Base-by-base conservation (phyloP, 2,113 vertebrate species). In the Oxygymnocypris stewartii region DNA sequence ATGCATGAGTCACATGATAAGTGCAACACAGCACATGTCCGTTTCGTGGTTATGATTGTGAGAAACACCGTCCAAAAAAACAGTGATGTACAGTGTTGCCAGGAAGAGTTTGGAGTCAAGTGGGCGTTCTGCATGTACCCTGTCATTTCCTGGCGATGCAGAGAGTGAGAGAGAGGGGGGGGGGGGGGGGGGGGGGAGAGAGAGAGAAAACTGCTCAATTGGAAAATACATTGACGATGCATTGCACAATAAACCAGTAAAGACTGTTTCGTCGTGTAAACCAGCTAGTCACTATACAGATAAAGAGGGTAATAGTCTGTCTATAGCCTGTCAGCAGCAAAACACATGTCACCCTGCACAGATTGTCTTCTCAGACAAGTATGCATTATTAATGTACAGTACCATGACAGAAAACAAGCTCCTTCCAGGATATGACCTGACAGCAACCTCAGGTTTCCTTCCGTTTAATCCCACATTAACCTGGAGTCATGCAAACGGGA, bases 311-410 rank as follows among this genome's bases (percentile, higher is more conserved):
- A 79, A 79, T 57, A 57, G 76, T 11, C 23, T 75, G 42, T 47
- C 42, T 79, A 57, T 20, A 54, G 49, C 6, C 35, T 79, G 44
- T 35, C 44, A 57, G 28, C 25, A 54, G 49, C 76, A 79, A 25
- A 57, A 59, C 4, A 23, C 54, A 57, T 40, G 78, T 57, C 35
- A 63, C 35, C 40, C 20, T 59, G 67, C 18, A 84, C 69, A 84
- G 47, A 44, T 14, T 78, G 74, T 61, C 31, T 5, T 37, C 78
- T 59, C 23, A 78, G 74, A 47, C n/a, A 78, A 49, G 6, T 13
- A 23, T 78, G 57, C 57, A 78, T 80, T 80, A 80, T 80, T 79
- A 11, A 77, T 78, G 74, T 63, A 63, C 74, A 63, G 42, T 47
- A 35, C 40, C 28, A 28, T 44, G 59, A 65, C 59, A 54, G 31